A percentile compares a stretch with the other conserved stretches of the same genome.
phyloP scores from a whole-genome alignment of 2,113 vertebrate species.

The Thymallus thymallus region DNA sequence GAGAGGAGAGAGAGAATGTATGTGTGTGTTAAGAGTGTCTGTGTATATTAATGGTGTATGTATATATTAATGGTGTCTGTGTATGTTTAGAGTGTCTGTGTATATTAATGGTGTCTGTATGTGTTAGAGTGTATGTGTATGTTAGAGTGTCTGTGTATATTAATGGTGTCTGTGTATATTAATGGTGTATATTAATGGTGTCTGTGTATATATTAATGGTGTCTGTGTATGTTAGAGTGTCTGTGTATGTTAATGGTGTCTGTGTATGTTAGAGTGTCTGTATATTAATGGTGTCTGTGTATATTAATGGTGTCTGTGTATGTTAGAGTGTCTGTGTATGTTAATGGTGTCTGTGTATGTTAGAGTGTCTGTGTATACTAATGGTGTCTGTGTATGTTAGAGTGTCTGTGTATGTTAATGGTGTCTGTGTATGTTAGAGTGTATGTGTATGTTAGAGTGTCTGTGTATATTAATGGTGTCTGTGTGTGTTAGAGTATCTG shows the following conservation, averaged over 20 bases:
- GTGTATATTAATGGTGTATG: neutral
- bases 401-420: slow-evolving; percentile 21
- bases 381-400: too few species aligned
- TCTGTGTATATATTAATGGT: slow-evolving; percentile 2
- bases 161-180: slow-evolving; percentile 18
- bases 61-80: neutral
- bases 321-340: slow-evolving; percentile 21
- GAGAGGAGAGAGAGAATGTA: neutral
- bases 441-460: neutral
- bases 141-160: too few species aligned
- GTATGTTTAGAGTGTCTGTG: neutral
- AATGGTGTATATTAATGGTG: slow-evolving; percentile 59
- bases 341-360: slow-evolving; percentile 9
- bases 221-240: slow-evolving; percentile 60
- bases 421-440: slow-evolving; percentile 15
- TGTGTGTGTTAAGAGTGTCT: neutral
- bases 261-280: slow-evolving; percentile 73
- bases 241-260: neutral
- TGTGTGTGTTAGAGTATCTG: neutral
- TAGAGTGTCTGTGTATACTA: slow-evolving; percentile 68
- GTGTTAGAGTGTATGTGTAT: too few species aligned
- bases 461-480: neutral
- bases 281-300: too few species aligned
- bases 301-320: too few species aligned
- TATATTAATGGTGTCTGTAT: neutral